phyloP scores from a whole-genome alignment of 2,888 invertebrate genomes.

The Patella caerulea region DNA sequence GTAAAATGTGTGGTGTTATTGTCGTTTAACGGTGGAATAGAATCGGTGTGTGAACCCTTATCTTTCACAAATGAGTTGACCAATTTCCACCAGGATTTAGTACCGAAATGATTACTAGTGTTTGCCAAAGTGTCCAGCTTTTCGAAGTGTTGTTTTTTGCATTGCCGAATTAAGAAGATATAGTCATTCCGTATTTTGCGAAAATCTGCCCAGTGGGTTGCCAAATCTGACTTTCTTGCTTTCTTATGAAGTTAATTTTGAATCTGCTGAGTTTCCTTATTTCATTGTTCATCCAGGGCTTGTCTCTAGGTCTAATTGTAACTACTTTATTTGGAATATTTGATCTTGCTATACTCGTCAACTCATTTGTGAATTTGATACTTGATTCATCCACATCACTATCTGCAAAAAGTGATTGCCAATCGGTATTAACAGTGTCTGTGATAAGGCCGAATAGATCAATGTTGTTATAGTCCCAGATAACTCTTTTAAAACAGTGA shows the following conservation, averaged over 20 bases:
- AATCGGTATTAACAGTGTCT: neutral
- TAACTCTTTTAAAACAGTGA: neutral
- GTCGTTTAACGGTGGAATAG: too few relatives aligned
- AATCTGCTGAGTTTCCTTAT: neutral
- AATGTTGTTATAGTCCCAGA: neutral
- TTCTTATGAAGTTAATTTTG: neutral
- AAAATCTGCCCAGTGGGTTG: neutral
- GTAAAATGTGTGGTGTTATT: too few relatives aligned
- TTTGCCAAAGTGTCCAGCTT: neutral
- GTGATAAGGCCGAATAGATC: neutral
- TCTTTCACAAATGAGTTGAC: neutral
- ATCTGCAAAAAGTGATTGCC: neutral
- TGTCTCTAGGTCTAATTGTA: slow-evolving; percentile 6
- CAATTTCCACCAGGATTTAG: too few relatives aligned
- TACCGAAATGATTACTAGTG: neutral
- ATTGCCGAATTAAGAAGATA: too few relatives aligned
- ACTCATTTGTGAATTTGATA: neutral
- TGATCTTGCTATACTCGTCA: neutral
- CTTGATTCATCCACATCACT: neutral
- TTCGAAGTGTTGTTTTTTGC: too few relatives aligned
- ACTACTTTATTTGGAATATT: slow-evolving; percentile 4
- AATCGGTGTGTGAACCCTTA: too few relatives aligned
- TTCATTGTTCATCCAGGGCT: slow-evolving; percentile 1
- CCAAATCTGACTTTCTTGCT: neutral
- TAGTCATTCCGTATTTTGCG: neutral